Base-by-base conservation (phyloP, 2,797 vertebrate species). In the Antennarius maculatus region DNA sequence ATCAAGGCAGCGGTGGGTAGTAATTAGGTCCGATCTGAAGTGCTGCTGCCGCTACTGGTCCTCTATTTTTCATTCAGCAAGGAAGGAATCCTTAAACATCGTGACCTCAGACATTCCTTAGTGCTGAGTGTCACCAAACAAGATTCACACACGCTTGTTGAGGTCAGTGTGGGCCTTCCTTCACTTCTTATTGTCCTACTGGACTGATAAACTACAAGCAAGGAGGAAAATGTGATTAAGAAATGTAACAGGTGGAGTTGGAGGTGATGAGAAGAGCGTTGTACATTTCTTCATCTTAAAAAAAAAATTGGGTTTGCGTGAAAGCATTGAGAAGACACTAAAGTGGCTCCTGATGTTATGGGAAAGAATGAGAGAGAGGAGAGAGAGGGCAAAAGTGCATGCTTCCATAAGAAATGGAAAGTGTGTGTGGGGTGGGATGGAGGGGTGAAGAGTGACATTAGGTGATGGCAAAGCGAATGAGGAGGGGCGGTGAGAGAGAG, bases 381-480 rank as follows among this genome's bases (percentile, higher is more conserved):
- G 53, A 37, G 48, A 65, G 31, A 62, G 67, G 67, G 67, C 59
- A 78, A 73, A 76, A 88, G 74, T 78, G 69, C 75, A 85, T 66
- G 73, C 81, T 76, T 80, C 79, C 82, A 80, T 83, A 86, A 84
- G 83, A 87, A 77, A 77, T 88, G 86, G 74, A 87, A 84, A 85
- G 77, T 77, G 69, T 67, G 69, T 72, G 71, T n/a, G 42, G 4
- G 50, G 9, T 39, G 13, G 17, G 13, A 47, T n/a, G 57, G 37
- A 5, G 42, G 49, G 17, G 28, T 45, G 54, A 28, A 31, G 69
- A 71, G 47, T 52, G 80, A 63, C 59, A 74, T 69, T 64, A 68
- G 66, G 81, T 76, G 77, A 85, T 81, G 81, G 81, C 72, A 78
- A 85, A 53, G 54, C 75, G 56, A 72, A 79, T 66, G 71, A 71